These are phyloP conservation scores for Calameuta idolon DNA, from an alignment of 2,888 invertebrate genomes.

Conservation along the genomic window DNA sequence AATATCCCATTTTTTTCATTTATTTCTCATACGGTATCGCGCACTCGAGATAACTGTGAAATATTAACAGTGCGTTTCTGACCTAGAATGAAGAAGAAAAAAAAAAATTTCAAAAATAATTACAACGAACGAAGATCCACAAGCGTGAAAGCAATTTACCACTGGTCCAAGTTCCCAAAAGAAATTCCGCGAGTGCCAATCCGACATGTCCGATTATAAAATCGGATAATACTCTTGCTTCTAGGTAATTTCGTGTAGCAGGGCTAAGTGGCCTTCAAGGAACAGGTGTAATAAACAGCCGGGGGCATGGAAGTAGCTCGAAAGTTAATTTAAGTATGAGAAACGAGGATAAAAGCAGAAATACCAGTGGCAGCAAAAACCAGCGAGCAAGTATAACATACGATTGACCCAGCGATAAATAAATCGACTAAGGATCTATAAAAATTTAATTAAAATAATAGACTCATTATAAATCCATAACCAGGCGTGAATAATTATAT, in stretches of 20 bases:
- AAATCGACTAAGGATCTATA: not conserved
- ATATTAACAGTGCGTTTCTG: too few species aligned
- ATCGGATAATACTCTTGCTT: not conserved
- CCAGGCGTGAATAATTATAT: not conserved
- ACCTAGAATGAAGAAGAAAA: too few species aligned
- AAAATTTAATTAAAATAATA: not conserved
- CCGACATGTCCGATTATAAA: not conserved
- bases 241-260: not conserved
- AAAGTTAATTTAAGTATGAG: not conserved
- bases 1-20: too few species aligned
- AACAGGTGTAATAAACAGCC: conserved; percentile 3
- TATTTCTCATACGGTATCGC: too few species aligned
- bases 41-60: too few species aligned
- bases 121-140: too few species aligned
- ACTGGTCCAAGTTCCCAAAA: not conserved
- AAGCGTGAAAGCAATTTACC: too few species aligned
- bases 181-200: not conserved
- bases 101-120: too few species aligned
- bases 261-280: not conserved
- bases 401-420: too few species aligned
- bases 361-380: too few species aligned
- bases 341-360: too few species aligned
- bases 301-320: not conserved
- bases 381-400: too few species aligned
- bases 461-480: not conserved